Conservation (phyloP, 2,888 invertebrate genomes). For the Pandemis heparana region DNA sequence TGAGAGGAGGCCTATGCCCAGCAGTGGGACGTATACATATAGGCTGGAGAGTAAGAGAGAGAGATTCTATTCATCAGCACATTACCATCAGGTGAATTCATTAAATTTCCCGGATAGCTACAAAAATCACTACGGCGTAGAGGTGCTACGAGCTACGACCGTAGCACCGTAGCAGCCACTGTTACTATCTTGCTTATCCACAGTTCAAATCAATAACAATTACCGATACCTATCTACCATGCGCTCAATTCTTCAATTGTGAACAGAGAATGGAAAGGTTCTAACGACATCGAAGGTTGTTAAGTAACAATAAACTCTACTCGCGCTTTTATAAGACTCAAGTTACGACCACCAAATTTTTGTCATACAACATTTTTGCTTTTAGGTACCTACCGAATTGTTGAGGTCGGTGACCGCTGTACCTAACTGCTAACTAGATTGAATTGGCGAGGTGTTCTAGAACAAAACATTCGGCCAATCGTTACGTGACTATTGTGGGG, state of each 20-base stretch:
- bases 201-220: background rate
- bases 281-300: background rate
- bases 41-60: no score
- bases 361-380: background rate
- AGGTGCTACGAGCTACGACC: slow-evolving; percentile 32
- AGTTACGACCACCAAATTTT: background rate
- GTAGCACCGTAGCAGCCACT: slow-evolving; percentile 32
- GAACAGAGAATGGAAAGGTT: background rate
- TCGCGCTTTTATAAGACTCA: background rate
- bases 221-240: background rate
- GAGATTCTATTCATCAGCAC: no score
- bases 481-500: background rate
- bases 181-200: slow-evolving; percentile 14
- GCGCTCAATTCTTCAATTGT: background rate
- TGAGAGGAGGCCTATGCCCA: no score
- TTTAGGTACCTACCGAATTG: background rate
- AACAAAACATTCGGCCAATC: slow-evolving; percentile 2
- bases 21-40: no score
- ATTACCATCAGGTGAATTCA: no score
- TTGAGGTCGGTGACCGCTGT: slow-evolving; percentile 1
- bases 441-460: slow-evolving; percentile 8
- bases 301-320: background rate
- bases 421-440: slow-evolving; percentile 1
- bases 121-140: slow-evolving; percentile 32
- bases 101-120: background rate